Base-by-base conservation (phyloP, 2,797 vertebrate species). In the Kryptopterus vitreolus region DNA sequence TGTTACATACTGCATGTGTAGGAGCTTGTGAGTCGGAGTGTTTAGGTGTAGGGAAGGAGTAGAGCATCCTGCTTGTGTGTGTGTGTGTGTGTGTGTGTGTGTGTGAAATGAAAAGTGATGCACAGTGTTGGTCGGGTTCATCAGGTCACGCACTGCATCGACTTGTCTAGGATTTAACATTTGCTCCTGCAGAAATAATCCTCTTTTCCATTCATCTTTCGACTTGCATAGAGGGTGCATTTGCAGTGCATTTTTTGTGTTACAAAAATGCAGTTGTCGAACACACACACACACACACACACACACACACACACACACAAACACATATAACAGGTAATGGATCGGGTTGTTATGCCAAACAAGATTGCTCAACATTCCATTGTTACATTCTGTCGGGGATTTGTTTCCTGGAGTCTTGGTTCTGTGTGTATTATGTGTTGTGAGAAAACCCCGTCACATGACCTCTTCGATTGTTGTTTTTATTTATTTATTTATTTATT, bases 11-110 rank as follows among this genome's bases (percentile, higher is more conserved):
- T 55, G 22, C 53, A 48, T 15, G 46, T 50, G 65, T 71, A 18
- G 71, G 26, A 11, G 16, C 72, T 31, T 76, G 55, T 70, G 69
- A 71, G 31, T 71, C 24, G n/a, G 50, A 48, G 52, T 82, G 63
- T 20, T 33, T 79, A 58, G 31, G 65, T 61, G 26, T 50, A 29
- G 35, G 18, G 20, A n/a, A n/a, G 15, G 3, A 52, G 29, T 11
- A 59, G 31, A 18, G 50, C n/a, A 76, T 53, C n/a, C 22, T 55
- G 24, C 18, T 22, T 3, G 16, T 63, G 72, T 48, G 55, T 69
- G 74, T 53, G 71, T 24, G 46, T 65, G 68, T 46, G 3, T 53
- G 29, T 58, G 46, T 72, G 63, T 33, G 8, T 74, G 43, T 77
- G n/a, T 55, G 4, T 31, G 62, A 33, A 31, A 10, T 63, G 31